Conservation (phyloP, 2,888 invertebrate genomes). For the Synanthedon andrenaeformis region DNA sequence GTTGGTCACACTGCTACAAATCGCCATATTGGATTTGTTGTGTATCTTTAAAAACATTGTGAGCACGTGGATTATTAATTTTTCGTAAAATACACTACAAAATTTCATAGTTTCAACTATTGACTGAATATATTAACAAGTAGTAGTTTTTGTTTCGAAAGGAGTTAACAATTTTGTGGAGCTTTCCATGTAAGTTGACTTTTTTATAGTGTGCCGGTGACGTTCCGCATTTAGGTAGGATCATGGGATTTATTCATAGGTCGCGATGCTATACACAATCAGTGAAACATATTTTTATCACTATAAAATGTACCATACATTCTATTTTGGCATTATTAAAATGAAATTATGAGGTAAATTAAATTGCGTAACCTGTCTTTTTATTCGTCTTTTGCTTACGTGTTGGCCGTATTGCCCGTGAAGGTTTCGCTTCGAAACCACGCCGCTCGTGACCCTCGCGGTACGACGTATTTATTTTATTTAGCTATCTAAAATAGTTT, state of each 20-base stretch:
- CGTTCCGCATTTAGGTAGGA: slow-evolving; percentile 37
- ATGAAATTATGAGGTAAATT: slow-evolving; percentile 23
- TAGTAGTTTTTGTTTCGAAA: slow-evolving; percentile 25
- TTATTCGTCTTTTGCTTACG: slow-evolving; percentile 64
- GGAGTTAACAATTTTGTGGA: slow-evolving; percentile 27
- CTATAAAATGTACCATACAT: too few relatives aligned
- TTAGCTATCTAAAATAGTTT: too few relatives aligned
- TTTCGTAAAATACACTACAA: slow-evolving; percentile 36
- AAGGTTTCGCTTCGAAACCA: slow-evolving; percentile 52
- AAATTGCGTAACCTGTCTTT: slow-evolving; percentile 68
- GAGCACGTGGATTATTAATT: slow-evolving; percentile 75
- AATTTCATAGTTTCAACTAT: slow-evolving; percentile 55
- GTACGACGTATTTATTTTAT: slow-evolving; percentile 10
- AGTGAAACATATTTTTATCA: slow-evolving; percentile 10
- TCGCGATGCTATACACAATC: slow-evolving; percentile 13
- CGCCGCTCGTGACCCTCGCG: slow-evolving; percentile 59
- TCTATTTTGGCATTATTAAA: too few relatives aligned
- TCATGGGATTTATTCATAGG: slow-evolving; percentile 21
- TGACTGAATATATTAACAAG: slow-evolving; percentile 26
- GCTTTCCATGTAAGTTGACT: slow-evolving; percentile 48
- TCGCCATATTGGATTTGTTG: slow-evolving; percentile 77
- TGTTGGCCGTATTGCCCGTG: slow-evolving; percentile 66
- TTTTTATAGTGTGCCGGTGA: slow-evolving; percentile 35
- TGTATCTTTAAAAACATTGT: slow-evolving; percentile 73
- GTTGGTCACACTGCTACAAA: slow-evolving; percentile 1